These are phyloP conservation scores for Hemicrepidius hirtus DNA, from an alignment of 2,888 invertebrate genomes.

Conservation along the genomic window DNA sequence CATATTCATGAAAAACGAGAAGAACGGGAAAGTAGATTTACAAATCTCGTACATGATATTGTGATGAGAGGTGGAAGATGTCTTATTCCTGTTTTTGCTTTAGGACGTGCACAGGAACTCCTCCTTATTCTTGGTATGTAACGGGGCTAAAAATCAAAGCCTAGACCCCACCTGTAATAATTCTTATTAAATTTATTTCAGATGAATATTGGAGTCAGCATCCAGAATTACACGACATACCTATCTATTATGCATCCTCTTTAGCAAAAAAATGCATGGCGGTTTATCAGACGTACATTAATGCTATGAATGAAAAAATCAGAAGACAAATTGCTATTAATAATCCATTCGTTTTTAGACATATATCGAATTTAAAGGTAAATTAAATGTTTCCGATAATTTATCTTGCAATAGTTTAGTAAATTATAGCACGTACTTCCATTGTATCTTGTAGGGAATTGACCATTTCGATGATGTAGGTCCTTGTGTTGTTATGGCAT, in stretches of 20 bases:
- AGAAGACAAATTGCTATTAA: slow-evolving; percentile 96
- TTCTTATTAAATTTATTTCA: no score
- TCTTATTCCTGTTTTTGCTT: slow-evolving; percentile 98
- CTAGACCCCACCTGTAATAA: no score
- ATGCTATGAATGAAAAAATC: slow-evolving; percentile 99
- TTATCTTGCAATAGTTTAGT: no score
- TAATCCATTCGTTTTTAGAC: slow-evolving; percentile 99
- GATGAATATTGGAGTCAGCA: slow-evolving; percentile 99
- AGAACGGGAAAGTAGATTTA: slow-evolving; percentile 96
- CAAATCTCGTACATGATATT: slow-evolving; percentile 94
- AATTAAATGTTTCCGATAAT: not conserved
- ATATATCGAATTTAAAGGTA: slow-evolving; percentile 94
- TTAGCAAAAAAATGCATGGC: slow-evolving; percentile 99
- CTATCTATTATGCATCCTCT: slow-evolving; percentile 99
- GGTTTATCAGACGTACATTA: slow-evolving; percentile 99
- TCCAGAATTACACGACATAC: slow-evolving; percentile 97
- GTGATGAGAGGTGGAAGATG: slow-evolving; percentile 98
- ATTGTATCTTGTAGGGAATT: slow-evolving; percentile 92
- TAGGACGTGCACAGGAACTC: slow-evolving; percentile 97
- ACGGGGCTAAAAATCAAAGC: no score
- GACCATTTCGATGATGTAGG: slow-evolving; percentile 99
- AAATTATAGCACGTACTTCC: no score
- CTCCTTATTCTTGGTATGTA: slow-evolving; percentile 85
- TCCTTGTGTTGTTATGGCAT: slow-evolving; percentile 99
- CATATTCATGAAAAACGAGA: slow-evolving; percentile 99